phyloP scores from a whole-genome alignment of 2,113 vertebrate genomes.

The Triplophysa dalaica region DNA sequence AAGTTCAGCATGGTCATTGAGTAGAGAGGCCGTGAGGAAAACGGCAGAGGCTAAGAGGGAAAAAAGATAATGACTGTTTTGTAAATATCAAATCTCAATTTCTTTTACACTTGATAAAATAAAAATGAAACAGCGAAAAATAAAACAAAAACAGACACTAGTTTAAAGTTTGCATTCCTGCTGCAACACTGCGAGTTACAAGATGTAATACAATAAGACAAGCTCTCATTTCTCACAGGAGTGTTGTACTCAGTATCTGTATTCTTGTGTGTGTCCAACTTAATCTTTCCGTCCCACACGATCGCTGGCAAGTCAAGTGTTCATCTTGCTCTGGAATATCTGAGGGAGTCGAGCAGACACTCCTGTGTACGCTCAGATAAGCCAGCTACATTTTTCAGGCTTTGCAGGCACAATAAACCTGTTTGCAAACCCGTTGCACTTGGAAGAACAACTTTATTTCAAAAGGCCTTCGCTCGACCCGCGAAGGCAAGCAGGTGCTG shows the following conservation, averaged over 20 bases:
- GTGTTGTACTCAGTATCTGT: conserved; percentile 1
- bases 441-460: conserved; percentile 23
- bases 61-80: background rate
- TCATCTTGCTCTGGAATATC: conserved; percentile 20
- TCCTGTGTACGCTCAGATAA: conserved; percentile 42
- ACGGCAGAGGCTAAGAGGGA: conserved; percentile 83
- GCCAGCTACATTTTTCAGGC: conserved; percentile 29
- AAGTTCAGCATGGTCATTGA: conserved; percentile 91
- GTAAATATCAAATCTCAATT: too few species aligned
- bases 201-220: conserved; percentile 20
- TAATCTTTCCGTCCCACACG: conserved; percentile 18
- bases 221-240: conserved; percentile 1
- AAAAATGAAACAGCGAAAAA: too few species aligned
- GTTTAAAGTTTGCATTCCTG: background rate
- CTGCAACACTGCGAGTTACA: background rate
- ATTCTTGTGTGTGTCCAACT: background rate
- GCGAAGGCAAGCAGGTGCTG: background rate
- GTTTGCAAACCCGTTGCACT: conserved; percentile 46
- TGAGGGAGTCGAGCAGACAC: conserved; percentile 37
- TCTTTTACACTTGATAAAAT: too few species aligned
- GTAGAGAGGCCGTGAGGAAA: conserved; percentile 89
- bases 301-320: conserved; percentile 12
- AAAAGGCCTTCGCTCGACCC: conserved; percentile 8
- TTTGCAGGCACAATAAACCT: conserved; percentile 35
- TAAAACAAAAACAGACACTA: background rate